Base-by-base conservation (phyloP, 2,797 vertebrate genomes). In the Rhodeus uyekii region DNA sequence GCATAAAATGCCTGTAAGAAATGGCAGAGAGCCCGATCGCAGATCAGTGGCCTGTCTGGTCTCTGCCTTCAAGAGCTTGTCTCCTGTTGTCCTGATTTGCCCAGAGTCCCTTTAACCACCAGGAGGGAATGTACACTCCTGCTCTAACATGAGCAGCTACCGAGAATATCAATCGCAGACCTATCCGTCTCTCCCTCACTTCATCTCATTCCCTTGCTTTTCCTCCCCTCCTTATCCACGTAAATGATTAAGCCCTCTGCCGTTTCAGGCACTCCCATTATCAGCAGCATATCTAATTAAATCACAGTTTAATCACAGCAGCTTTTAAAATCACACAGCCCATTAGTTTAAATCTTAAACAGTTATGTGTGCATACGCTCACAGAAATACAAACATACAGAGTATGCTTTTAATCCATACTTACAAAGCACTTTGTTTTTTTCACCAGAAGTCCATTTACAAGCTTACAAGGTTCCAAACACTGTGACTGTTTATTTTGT, bases 271-370 rank as follows among this genome's bases (percentile, higher is more conserved):
- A 83, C 82, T 89, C 89, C 88, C 18, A 80, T 87, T 87, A 80
- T 83, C 86, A 78, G 84, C 76, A 83, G 84, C 82, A 84, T 86
- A 86, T 90, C 89, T 87, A 90, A 92, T 93, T 89, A 90, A 87
- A 91, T 91, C 83, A 63, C 74, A 80, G 83, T 87, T 89, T 87
- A 89, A 90, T 90, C 88, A 87, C 88, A 90, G 87, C 87, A 87
- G 85, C 71, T 83, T 77, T 88, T 84, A 86, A 87, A n/a, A 84
- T 86, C 87, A 87, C 84, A 76, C 65, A 80, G 84, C 81, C 18
- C 27, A 46, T 79, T 86, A 64, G 65, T 75, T 77, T 82, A 81
- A 82, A 85, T 78, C 34, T 78, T 64, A 50, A 73, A 46, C 82
- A 14, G 32, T 50, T 7, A 64, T 64, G 29, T 27, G 53, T 38